phyloP scores from a whole-genome alignment of 2,797 vertebrate genomes.

The Enteromius unitaeniatus region DNA sequence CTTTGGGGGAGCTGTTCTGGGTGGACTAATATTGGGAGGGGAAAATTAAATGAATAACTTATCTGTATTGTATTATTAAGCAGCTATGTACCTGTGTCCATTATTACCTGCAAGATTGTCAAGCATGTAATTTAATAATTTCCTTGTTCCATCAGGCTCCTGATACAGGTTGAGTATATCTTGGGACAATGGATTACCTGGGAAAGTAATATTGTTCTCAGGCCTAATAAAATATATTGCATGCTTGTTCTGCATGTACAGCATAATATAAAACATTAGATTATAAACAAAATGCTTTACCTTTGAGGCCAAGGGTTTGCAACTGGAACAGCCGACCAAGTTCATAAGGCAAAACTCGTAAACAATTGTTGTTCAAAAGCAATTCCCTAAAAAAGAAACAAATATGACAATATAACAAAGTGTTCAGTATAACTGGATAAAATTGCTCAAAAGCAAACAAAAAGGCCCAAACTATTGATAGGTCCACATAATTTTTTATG shows the following conservation, averaged over 20 bases:
- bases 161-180: slow-evolving; percentile 99
- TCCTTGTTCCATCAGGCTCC: slow-evolving; percentile 96
- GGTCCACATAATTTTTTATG: neutral
- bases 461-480: neutral
- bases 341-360: slow-evolving; percentile 99
- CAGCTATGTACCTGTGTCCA: neutral
- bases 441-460: neutral
- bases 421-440: neutral
- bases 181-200: slow-evolving; percentile 99
- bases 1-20: slow-evolving; percentile 98
- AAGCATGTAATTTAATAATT: slow-evolving; percentile 99
- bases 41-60: slow-evolving; percentile 5
- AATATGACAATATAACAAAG: neutral
- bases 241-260: neutral
- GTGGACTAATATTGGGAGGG: slow-evolving; percentile 81
- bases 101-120: slow-evolving; percentile 97
- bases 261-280: neutral
- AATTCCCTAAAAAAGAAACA: slow-evolving; percentile 88
- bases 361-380: slow-evolving; percentile 99
- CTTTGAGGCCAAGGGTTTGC: slow-evolving; percentile 97
- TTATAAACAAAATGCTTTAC: slow-evolving; percentile 63
- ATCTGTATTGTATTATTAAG: neutral
- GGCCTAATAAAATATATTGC: neutral
- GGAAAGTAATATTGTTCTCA: slow-evolving; percentile 40
- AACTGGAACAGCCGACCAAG: slow-evolving; percentile 98